Evolutionary conservation across 1,140 invertebrate genomes (phyloP), one percentile per base, ranked within the genome.

Genomic region (Pentalonia nigronervosa): DNA sequence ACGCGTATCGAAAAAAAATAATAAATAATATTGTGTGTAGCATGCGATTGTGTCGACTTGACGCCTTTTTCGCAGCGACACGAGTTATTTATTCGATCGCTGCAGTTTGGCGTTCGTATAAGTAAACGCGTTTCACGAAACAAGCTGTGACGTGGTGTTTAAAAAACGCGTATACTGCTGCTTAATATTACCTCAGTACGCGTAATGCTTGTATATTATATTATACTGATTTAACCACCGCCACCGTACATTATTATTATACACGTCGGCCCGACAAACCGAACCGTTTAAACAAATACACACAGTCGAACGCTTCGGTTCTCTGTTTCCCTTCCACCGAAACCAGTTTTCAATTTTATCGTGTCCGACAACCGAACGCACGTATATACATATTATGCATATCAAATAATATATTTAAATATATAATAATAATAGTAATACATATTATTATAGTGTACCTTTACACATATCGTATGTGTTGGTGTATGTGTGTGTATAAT

Each of bases 271-370:
- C 86, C 86, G 86, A 87, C 83, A 84, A 84, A 84, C 41, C 48
- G 87, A 88, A 53, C 87, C 87, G 87, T 88, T 88, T 88, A 88
- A 88, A 88, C 87, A 88, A 88, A 88, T 88, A 88, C 84, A 47
- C 84, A 87, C 84, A 87, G 84, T 34, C 87, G 87, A 50, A 88
- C 87, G 87, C 47, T 50, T 88, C 47, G 87, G n/a, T 36, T 53
- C n/a, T 53, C n/a, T 53, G 47, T 50, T 50, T 53, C 21, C 47
- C 48, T 53, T 88, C 45, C 30, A 1, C n/a, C 48, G 87, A 88
- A 88, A 88, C 87, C 87, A 50, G 87, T 88, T 88, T 88, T 88
- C 87, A 34, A 50, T 48, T 88, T 87, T 87, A 87, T 87, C 84
- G 84, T 53, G 87, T 88, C 87, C 87, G 87, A 88, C 87, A 88